Conservation (phyloP, 2,888 invertebrate species). For the Phyllotreta cruciferae region DNA sequence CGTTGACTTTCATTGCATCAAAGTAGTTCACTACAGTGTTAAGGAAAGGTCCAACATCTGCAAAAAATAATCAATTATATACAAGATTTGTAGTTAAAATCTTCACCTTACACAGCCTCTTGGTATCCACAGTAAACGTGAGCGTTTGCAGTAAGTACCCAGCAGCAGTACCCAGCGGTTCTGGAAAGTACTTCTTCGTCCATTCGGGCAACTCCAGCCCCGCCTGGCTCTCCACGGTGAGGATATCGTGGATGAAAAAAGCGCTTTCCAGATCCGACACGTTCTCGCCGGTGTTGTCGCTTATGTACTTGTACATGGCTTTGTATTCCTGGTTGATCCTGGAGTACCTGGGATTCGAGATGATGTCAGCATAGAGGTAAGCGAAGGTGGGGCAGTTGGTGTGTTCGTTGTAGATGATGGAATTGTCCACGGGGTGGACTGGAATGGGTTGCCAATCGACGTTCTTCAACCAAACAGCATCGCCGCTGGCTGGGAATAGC, state of each 20-base stretch:
- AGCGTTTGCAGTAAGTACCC: not conserved
- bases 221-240: conserved; percentile 66
- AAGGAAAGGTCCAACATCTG: conserved; percentile 7
- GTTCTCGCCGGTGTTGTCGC: conserved; percentile 65
- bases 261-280: conserved; percentile 64
- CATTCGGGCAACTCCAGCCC: conserved; percentile 18
- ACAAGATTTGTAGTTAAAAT: no score
- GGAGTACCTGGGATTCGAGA: conserved; percentile 9
- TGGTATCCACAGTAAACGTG: not conserved
- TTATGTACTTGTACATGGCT: conserved; percentile 68
- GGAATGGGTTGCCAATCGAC: conserved; percentile 77
- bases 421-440: conserved; percentile 68
- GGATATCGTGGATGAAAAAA: conserved; percentile 63
- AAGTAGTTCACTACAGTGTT: conserved; percentile 3
- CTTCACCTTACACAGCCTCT: conserved; percentile 2
- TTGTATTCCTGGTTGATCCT: conserved; percentile 62
- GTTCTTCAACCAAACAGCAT: conserved; percentile 65
- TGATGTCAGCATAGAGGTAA: not conserved
- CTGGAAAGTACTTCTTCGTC: conserved; percentile 23
- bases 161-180: conserved; percentile 8
- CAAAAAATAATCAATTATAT: not conserved
- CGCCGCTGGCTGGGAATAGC: conserved; percentile 67
- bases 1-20: not conserved
- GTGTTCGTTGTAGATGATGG: conserved; percentile 44
- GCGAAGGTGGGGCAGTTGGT: conserved; percentile 16